Conservation (phyloP, 53 echinoderm and acorn worm species). For the Holothuria leucospilota region DNA sequence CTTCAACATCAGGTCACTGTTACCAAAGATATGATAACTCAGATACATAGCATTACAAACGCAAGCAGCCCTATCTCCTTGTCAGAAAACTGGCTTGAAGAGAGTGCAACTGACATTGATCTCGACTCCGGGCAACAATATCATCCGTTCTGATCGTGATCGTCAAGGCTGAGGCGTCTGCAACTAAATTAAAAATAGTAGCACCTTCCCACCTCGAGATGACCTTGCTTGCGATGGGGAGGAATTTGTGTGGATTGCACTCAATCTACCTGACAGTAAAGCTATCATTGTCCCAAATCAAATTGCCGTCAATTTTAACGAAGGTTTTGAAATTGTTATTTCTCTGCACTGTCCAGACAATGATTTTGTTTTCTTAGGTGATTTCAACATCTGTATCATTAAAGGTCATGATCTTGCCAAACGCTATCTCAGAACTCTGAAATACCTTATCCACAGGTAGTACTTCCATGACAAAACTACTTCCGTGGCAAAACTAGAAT, state of each 20-base stretch:
- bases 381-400: background rate
- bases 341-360: background rate
- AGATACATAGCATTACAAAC: too few species aligned
- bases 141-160: too few species aligned
- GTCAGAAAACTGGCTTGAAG: too few species aligned
- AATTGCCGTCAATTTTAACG: background rate
- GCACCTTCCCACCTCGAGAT: conserved; percentile 1
- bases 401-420: background rate
- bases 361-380: background rate
- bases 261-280: conserved; percentile 7
- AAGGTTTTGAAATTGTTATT: background rate
- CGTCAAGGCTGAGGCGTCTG: conserved; percentile 51
- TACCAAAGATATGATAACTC: too few species aligned
- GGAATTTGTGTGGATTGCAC: conserved; percentile 47
- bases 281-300: conserved; percentile 5
- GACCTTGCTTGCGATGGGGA: background rate
- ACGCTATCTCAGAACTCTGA: background rate
- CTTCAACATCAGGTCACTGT: too few species aligned
- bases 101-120: too few species aligned
- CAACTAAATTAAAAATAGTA: conserved; percentile 25
- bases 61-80: too few species aligned
- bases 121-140: too few species aligned
- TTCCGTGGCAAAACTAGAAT: background rate
- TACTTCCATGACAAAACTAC: too few species aligned
- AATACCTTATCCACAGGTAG: background rate